Evolutionary conservation across 1,140 invertebrate genomes (phyloP), one percentile per base, ranked within the genome.

Genomic region (Drosophila kanapiae): DNA sequence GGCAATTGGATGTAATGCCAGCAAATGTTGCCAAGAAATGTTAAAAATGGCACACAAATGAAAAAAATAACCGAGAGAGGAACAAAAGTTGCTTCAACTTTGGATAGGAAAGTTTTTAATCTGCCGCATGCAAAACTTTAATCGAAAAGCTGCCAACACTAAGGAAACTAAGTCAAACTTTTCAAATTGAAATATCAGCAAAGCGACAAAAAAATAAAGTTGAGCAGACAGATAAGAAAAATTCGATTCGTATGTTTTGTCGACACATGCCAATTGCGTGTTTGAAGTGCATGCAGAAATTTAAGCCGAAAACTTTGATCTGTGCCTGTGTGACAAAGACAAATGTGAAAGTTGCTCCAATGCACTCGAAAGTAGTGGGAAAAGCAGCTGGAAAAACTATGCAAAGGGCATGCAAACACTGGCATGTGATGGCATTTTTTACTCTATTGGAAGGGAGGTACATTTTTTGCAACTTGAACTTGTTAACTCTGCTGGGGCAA

Each of bases 281-380:
- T 67, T 75, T 75, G 62, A 60, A 78, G 63, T 80, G 76, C 77
- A 74, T 74, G 77, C 69, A 80, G 56, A 79, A 80, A 80, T 80
- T 79, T 79, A 80, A 80, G 77, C 76, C 78, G 77, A 79, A 79
- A 80, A 80, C 77, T 80, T 80, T 79, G 70, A 72, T 79, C 72
- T 38, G 11, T 45, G 37, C 45, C 56, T 10, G 37, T 65, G 54
- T 49, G 76, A 79, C 77, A 80, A 49, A 80, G 78, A 72, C 76
- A 80, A 80, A 80, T 80, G 76, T 61, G 48, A 80, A 79, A 80
- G 47, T 74, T 79, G 72, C 47, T 6, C 75, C 62, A 18, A 49
- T 57, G 57, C 51, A 57, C 75, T 77, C 48, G 42, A 59, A 51
- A 63, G 56, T 48, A 53, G 49, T 13, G 14, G 64, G 40, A 68